These are phyloP conservation scores for Brachionichthys hirsutus DNA, from an alignment of 2,113 vertebrate genomes.

Conservation along the genomic window DNA sequence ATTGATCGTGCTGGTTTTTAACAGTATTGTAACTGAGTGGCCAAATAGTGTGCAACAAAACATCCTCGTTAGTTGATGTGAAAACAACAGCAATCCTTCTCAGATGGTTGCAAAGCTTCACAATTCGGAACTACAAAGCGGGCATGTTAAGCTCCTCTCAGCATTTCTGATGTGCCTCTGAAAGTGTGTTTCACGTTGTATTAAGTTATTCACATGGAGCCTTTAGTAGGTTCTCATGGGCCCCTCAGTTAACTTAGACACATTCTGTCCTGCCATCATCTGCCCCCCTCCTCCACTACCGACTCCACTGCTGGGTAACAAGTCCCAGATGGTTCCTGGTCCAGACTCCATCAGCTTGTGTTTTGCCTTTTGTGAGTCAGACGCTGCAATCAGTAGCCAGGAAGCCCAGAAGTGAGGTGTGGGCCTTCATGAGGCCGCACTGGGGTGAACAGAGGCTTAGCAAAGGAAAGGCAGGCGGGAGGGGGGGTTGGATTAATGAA, in stretches of 20 bases:
- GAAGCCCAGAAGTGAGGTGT: slow-evolving; percentile 55
- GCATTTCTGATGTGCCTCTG: slow-evolving; percentile 2
- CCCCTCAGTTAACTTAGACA: slow-evolving; percentile 14
- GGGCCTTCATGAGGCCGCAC: slow-evolving; percentile 39
- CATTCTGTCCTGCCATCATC: slow-evolving; percentile 37
- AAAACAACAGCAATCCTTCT: background rate
- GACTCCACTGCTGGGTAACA: slow-evolving; percentile 61
- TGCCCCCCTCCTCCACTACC: slow-evolving; percentile 22
- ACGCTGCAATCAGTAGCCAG: slow-evolving; percentile 62
- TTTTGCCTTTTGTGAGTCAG: slow-evolving; percentile 72
- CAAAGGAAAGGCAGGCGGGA: slow-evolving; percentile 5
- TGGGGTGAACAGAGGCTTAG: slow-evolving; percentile 42
- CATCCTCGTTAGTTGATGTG: background rate
- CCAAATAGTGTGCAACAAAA: background rate
- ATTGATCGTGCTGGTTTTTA: background rate
- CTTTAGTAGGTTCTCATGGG: slow-evolving; percentile 5
- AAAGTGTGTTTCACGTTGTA: slow-evolving; percentile 2
- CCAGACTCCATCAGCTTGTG: slow-evolving; percentile 62
- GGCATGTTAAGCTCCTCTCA: slow-evolving; percentile 18
- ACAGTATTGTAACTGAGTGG: background rate
- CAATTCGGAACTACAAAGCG: slow-evolving; percentile 9
- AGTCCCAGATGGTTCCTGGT: slow-evolving; percentile 77
- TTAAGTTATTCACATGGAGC: background rate
- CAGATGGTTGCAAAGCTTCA: background rate
- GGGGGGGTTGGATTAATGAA: background rate